phyloP scores from a whole-genome alignment of 2,113 vertebrate genomes.

The Syngnathus typhle region DNA sequence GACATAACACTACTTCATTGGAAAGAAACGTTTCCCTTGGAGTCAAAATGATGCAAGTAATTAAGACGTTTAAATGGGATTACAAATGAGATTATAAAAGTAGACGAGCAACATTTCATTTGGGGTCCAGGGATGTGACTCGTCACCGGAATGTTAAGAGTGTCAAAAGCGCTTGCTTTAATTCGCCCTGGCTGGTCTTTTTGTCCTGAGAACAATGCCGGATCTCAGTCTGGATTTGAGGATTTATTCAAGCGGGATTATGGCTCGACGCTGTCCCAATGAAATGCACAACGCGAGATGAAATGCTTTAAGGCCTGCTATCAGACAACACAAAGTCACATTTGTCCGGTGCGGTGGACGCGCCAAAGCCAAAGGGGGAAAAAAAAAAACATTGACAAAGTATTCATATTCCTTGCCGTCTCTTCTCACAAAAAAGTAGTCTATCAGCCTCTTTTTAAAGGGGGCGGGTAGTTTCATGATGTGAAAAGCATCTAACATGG shows the following conservation, averaged over 20 bases:
- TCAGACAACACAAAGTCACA: neutral
- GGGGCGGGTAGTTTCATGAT: slow-evolving; percentile 1
- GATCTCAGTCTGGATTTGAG: neutral
- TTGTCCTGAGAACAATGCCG: slow-evolving; percentile 25
- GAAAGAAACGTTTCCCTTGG: too few relatives aligned
- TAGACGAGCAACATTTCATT: too few relatives aligned
- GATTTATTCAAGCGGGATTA: slow-evolving; percentile 3
- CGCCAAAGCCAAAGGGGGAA: too few relatives aligned
- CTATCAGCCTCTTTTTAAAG: slow-evolving; percentile 10
- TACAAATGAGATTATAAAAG: too few relatives aligned
- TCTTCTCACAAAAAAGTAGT: neutral
- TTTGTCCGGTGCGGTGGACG: too few relatives aligned
- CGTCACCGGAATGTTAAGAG: slow-evolving; percentile 62
- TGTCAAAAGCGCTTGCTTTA: slow-evolving; percentile 43
- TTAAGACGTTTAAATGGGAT: too few relatives aligned
- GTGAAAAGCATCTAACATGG: slow-evolving; percentile 11
- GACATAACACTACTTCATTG: too few relatives aligned
- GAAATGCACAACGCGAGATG: neutral
- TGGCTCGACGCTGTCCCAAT: neutral
- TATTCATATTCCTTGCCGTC: neutral
- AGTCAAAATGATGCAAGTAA: too few relatives aligned
- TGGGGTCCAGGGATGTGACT: neutral
- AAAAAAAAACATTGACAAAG: too few relatives aligned
- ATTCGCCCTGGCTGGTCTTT: slow-evolving; percentile 41
- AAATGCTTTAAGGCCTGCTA: too few relatives aligned